Conservation (phyloP, 1,140 invertebrate species). For the Drosophila nigromelanica region DNA sequence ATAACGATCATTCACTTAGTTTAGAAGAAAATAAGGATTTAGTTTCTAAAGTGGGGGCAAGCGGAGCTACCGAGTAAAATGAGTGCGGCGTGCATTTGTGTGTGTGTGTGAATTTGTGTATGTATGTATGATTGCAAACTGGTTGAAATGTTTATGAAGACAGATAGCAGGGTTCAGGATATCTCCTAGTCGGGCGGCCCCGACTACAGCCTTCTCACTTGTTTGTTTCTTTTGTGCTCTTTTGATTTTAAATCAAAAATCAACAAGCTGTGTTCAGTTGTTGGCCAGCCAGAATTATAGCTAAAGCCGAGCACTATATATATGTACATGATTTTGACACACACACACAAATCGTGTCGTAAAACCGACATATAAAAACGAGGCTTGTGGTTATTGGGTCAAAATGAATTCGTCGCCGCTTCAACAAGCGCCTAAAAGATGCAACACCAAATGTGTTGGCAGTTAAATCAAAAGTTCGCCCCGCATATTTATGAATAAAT, state of each 20-base stretch:
- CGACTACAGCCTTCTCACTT: too few species aligned
- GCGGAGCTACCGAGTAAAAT: too few species aligned
- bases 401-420: not conserved
- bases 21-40: too few species aligned
- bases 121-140: too few species aligned
- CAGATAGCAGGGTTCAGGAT: too few species aligned
- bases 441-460: not conserved
- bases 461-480: not conserved
- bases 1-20: too few species aligned
- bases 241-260: not conserved
- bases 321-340: not conserved
- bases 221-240: not conserved
- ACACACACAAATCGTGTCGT: not conserved
- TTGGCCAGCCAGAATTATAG: not conserved
- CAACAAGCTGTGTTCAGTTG: not conserved
- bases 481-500: not conserved
- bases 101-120: too few species aligned
- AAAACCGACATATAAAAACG: not conserved
- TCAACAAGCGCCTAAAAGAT: not conserved
- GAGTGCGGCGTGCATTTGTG: too few species aligned
- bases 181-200: too few species aligned
- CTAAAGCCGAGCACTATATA: not conserved
- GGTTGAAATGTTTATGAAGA: too few species aligned
- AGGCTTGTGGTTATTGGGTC: too few species aligned
- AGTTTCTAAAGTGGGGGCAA: too few species aligned